Evolutionary conservation across 2,113 vertebrate species (phyloP).

Genomic region (Zosterops hypoxanthus): DNA sequence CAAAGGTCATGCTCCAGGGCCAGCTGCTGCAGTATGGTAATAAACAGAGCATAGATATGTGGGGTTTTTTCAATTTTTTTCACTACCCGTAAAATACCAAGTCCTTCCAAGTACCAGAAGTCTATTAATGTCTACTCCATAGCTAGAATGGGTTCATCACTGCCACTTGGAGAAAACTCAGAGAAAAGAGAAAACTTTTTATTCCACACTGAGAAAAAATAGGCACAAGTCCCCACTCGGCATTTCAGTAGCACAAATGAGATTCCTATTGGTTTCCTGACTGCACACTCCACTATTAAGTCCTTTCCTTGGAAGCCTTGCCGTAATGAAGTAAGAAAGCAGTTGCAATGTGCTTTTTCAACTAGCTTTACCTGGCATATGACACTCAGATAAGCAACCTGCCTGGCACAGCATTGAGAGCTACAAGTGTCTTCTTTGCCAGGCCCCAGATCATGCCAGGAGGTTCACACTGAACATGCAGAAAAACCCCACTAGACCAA

Average conservation of each 20-base stretch:
- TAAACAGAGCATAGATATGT: not conserved
- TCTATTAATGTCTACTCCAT: not conserved
- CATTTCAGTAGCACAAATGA: not conserved
- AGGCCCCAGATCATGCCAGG: not conserved
- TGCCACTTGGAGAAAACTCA: not conserved
- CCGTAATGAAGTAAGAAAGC: not conserved
- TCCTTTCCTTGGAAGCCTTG: not conserved
- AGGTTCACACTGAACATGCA: not conserved
- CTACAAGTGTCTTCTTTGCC: not conserved
- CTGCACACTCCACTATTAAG: accelerated
- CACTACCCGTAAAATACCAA: not conserved
- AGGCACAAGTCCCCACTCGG: not conserved
- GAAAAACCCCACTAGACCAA: not conserved
- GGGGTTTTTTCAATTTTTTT: not conserved
- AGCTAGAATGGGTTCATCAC: not conserved
- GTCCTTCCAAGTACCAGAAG: not conserved
- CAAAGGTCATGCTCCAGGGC: not conserved
- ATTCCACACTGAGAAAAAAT: not conserved
- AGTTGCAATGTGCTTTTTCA: not conserved
- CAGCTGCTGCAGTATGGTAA: not conserved
- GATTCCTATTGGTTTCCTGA: not conserved
- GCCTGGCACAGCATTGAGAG: not conserved
- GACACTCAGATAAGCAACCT: not conserved
- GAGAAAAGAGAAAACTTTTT: not conserved
- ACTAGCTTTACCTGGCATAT: not conserved